Evolutionary conservation across 1,140 invertebrate species (phyloP), one percentile per base, ranked within the genome.

Genomic region (Zelostemma sp.): DNA sequence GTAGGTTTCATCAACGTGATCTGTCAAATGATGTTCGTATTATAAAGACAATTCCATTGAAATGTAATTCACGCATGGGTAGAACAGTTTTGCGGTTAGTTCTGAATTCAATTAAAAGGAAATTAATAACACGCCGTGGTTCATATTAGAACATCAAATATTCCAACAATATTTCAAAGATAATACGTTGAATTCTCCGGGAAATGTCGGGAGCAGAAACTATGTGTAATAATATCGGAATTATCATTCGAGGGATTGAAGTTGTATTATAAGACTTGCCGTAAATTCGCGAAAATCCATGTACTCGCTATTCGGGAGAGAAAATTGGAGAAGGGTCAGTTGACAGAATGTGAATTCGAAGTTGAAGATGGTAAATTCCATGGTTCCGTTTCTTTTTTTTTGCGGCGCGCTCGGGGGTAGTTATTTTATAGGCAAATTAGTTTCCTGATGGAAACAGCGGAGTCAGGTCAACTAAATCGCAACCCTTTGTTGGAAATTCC

Each of bases 391-490:
- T 53, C 50, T 49, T 68, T 68, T 43, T 68, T 68, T 40, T 50
- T 56, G 31, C 55, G 6, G n/a, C n/a, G 33, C 8, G 25, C 41
- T 35, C 48, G 47, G 51, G 16, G 33, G 33, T 58, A 68, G 38
- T 54, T 64, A 59, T 60, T 64, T 40, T 69, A 51, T 40, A 69
- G 60, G 54, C 54, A 64, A 56, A 64, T 69, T 60, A 69, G 28
- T 56, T 60, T 64, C 56, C 8, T 51, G 1, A 14, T 54, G 53
- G 46, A 65, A 65, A 70, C 61, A 57, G 21, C 57, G 31, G 53
- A 50, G 55, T 54, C 64, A 65, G 54, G 45, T 61, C 61, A 65
- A 38, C 28, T 18, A 58, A 65, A 65, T 53, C 53, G 47, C 59
- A 69, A 64, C 31, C 54, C 47, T 57, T 57, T 61, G 48, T 69